Conservation (phyloP, 2,113 vertebrate genomes). For the Mus spicilegus region DNA sequence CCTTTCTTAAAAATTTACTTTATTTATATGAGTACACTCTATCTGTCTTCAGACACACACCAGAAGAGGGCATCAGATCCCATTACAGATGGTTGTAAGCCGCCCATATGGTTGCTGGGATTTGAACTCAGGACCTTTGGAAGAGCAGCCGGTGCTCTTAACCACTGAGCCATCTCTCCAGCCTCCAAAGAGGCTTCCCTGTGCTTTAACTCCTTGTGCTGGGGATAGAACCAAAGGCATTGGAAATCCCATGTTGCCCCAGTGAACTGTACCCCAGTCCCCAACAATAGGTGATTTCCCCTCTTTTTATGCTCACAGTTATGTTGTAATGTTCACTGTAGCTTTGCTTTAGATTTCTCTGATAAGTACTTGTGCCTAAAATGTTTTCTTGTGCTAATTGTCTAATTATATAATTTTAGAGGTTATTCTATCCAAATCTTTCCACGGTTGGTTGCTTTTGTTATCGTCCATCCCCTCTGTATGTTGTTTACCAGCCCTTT, state of each 20-base stretch:
- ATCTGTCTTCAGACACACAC: too few relatives aligned
- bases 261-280: neutral
- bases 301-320: neutral
- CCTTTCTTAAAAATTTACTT: too few relatives aligned
- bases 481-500: neutral
- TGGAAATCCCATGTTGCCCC: too few relatives aligned
- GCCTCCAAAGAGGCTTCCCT: neutral
- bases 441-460: neutral
- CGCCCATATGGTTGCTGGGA: too few relatives aligned
- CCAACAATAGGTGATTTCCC: neutral
- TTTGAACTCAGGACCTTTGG: too few relatives aligned
- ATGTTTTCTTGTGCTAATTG: neutral
- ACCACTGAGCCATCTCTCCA: too few relatives aligned
- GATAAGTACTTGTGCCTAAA: neutral
- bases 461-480: neutral
- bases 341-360: neutral
- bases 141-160: too few relatives aligned
- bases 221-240: neutral
- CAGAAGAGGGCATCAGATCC: too few relatives aligned
- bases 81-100: too few relatives aligned
- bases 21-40: too few relatives aligned
- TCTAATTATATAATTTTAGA: neutral
- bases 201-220: neutral
- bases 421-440: neutral
- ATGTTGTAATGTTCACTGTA: neutral